Base-by-base conservation (phyloP, 2,113 vertebrate species). In the Dissostichus mawsoni region DNA sequence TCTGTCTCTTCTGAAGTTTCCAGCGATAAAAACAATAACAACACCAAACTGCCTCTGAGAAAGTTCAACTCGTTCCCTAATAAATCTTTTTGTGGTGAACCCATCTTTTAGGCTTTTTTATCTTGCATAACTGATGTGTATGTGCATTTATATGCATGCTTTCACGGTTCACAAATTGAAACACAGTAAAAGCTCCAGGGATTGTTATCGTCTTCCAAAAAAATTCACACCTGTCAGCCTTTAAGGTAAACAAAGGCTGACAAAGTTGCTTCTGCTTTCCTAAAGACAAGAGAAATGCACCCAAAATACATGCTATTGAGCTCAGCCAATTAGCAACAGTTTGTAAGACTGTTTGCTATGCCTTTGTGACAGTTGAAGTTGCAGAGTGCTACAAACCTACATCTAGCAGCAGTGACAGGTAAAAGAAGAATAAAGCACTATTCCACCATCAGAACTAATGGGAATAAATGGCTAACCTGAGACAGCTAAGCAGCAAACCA, bases 381-480 rank as follows among this genome's bases (percentile, higher is more conserved):
- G 2, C 29, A 59, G 47, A 81, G 65, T 56, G 69, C 51, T 78
- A 66, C 77, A 83, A 66, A 77, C 77, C 81, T 89, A 87, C 84
- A 93, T 90, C 89, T 92, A 90, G 86, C 82, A 85, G 78, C 69
- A 71, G 57, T 88, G 93, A 88, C 89, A 90, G 81, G 78, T 81
- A 64, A 82, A 86, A 89, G 79, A 91, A 83, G 68, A 88, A 90
- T 80, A 89, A 87, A 83, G 63, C 71, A 57, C 58, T 80, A 82
- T 74, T 90, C 73, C 74, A 87, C 64, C 74, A 84, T 89, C 87
- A 84, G 87, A 79, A 76, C 82, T 92, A 91, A 93, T 92, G 76
- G 84, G 87, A 92, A 92, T 92, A 90, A 91, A 94, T 92, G 84
- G 76, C 61, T 89, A 82, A 94, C 89, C 92, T 92, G 89, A 91